Percentiles rank a stretch among this genome's conserved stretches.
phyloP scores from a whole-genome alignment of 2,797 vertebrate genomes.

The Nyctalus aviator region DNA sequence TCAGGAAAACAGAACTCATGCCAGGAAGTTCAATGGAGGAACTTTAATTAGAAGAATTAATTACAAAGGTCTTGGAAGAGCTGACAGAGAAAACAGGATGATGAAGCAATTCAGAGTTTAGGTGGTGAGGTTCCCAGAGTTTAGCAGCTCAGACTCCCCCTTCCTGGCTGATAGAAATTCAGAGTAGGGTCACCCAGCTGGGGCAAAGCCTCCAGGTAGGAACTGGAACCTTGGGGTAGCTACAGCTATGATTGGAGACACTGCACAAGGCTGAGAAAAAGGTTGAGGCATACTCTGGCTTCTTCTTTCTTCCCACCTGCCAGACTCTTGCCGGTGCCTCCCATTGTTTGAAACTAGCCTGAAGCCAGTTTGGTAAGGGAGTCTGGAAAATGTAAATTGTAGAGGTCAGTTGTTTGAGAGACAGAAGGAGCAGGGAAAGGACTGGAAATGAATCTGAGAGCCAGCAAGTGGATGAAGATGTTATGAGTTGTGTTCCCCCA shows the following conservation, averaged over 20 bases:
- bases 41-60: constrained; percentile 65
- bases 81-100: constrained; percentile 47
- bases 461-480: not conserved
- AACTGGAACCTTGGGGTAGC: not conserved
- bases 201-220: not conserved
- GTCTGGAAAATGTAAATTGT: not conserved
- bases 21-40: constrained; percentile 57
- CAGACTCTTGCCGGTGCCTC: not conserved
- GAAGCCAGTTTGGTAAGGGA: constrained; percentile 30
- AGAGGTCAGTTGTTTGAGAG: not conserved
- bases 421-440: not conserved
- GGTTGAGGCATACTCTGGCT: not conserved
- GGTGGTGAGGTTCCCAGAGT: not conserved
- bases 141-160: not conserved
- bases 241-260: not conserved
- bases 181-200: not conserved
- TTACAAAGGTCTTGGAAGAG: constrained; percentile 57
- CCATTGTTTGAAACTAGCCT: not conserved
- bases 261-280: not conserved
- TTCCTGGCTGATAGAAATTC: not conserved
- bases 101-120: constrained; percentile 36
- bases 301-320: not conserved
- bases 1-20: constrained; percentile 33
- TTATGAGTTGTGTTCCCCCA: not conserved
- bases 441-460: not conserved